These are phyloP conservation scores for Euclidia mi DNA, from an alignment of 2,888 invertebrate species.

Conservation along the genomic window DNA sequence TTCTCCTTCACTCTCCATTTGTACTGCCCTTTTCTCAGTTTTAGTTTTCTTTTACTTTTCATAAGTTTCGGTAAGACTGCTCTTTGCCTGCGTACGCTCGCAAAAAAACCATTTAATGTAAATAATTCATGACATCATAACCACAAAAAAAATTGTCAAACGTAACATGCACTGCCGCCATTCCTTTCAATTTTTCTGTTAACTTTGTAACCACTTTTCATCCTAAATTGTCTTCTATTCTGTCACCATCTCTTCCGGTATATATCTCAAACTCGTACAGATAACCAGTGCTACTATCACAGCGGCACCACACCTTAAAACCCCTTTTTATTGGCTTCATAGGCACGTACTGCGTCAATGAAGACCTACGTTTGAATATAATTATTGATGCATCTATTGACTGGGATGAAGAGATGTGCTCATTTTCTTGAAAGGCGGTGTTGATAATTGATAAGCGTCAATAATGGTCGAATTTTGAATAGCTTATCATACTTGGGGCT, in stretches of 20 bases:
- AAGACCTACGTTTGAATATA: constrained; percentile 45
- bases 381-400: constrained; percentile 28
- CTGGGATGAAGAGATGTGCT: constrained; percentile 20
- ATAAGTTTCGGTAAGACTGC: constrained; percentile 43
- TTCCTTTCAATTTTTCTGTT: constrained; percentile 13
- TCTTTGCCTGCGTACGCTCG: constrained; percentile 31
- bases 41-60: constrained; percentile 39
- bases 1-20: no score
- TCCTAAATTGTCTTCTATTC: constrained; percentile 37
- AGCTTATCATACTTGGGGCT: constrained; percentile 29
- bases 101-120: constrained; percentile 21
- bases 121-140: constrained; percentile 16
- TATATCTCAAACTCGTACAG: constrained; percentile 50
- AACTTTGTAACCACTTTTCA: constrained; percentile 25
- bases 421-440: no score
- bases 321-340: constrained; percentile 55
- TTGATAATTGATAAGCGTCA: no score
- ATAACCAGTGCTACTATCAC: constrained; percentile 44
- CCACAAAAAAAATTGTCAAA: constrained; percentile 18
- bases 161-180: constrained; percentile 15
- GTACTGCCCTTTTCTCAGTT: constrained; percentile 47
- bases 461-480: constrained; percentile 25
- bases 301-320: constrained; percentile 51
- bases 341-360: constrained; percentile 46
- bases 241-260: constrained; percentile 40